Evolutionary conservation across 2,888 invertebrate species (phyloP).

Genomic region (Idaea dimidiata): DNA sequence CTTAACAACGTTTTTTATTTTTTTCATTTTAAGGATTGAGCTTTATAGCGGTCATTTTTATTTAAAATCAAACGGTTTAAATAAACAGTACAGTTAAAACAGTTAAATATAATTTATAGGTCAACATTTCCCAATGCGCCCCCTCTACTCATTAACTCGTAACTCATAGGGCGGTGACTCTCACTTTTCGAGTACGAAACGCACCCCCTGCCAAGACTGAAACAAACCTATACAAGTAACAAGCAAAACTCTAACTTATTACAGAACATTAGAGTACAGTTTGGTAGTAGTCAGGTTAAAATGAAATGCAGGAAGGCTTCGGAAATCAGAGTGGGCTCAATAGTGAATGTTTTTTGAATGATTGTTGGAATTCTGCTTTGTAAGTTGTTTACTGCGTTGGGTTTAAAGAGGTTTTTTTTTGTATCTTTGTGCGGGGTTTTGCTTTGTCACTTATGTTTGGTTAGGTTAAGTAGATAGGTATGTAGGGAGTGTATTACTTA

Average conservation of each 20-base stretch:
- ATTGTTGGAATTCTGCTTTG: not conserved
- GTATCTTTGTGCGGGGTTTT: not conserved
- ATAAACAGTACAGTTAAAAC: not conserved
- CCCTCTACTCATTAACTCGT: constrained; percentile 21
- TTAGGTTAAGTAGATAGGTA: not conserved
- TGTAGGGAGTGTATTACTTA: not conserved
- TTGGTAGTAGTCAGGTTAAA: not conserved
- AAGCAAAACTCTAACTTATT: not conserved
- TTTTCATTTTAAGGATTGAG: too few species aligned
- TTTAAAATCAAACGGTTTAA: not conserved
- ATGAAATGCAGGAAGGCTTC: not conserved
- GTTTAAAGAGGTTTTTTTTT: not conserved
- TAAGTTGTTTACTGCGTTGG: not conserved
- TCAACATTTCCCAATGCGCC: not conserved
- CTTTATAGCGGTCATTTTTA: too few species aligned
- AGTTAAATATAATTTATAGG: not conserved
- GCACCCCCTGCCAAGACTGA: not conserved
- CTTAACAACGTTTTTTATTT: too few species aligned
- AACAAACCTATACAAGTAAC: not conserved
- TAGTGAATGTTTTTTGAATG: not conserved
- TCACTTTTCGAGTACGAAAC: constrained; percentile 46
- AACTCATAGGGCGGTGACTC: constrained; percentile 63
- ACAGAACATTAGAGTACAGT: not conserved
- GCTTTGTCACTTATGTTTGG: not conserved
- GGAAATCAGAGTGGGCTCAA: not conserved